Evolutionary conservation across 2,888 invertebrate genomes (phyloP), one percentile per base, ranked within the genome.

Genomic region (Chydorus sphaericus): DNA sequence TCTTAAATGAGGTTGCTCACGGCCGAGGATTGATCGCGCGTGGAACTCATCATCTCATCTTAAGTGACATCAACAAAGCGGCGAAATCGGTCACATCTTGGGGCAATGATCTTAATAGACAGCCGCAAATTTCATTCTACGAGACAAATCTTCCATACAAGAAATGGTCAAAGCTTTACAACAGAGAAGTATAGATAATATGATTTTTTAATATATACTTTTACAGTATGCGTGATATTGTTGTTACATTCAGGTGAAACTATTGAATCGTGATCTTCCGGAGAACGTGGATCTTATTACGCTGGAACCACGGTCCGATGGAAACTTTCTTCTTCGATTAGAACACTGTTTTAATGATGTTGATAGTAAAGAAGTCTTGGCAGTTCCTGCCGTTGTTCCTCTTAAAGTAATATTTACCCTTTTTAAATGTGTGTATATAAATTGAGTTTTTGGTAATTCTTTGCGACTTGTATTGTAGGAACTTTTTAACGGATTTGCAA

Each of bases 1-100:
- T 92, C 0, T 69, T 97, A 1, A 87, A 93, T 65, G 97, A 98
- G 70, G 72, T 75, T 30, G 76, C 78, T 0, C 80, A 72, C 1
- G 52, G 52, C 14, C 11, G 18, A 33, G 52, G 52, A 20, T 33
- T 52, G 14, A 36, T 4, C 3, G 52, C 36, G 2, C 52, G 52
- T 52, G 52, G 52, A 14, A 52, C 52, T 7, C 52, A 52, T 18
- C 36, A 52, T 16, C 14, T 52, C 16, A 10, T 33, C 1, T 23
- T 33, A 20, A 20, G 31, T 10, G 16, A 23, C 14, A 29, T 36
- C 7, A 18, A 33, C 18, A 20, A 30, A 52, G 52, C 52, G 11
- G 18, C 36, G 52, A 52, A 33, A 20, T n/a, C 23, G n/a, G n/a
- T n/a, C n/a, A n/a, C n/a, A n/a, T n/a, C n/a, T n/a, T n/a, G n/a